Evolutionary conservation across 1,140 invertebrate species (phyloP), one percentile per base, ranked within the genome.

Genomic region (Propsilocerus akamusi): DNA sequence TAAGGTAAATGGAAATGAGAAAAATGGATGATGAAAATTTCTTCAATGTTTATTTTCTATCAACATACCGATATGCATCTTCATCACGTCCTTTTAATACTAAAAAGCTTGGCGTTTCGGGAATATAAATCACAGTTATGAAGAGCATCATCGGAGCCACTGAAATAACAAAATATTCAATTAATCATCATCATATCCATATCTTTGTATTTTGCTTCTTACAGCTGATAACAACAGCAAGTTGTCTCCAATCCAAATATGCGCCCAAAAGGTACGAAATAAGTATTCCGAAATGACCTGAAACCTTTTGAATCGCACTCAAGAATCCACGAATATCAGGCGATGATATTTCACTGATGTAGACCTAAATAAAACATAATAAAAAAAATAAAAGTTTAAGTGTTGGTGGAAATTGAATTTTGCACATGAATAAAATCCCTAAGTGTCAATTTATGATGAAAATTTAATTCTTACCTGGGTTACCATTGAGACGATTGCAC

Each of bases 281-380:
- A 4, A 93, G 68, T 5, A 91, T 81, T 24, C 91, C 91, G 25
- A 89, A 72, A 60, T 89, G 86, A 4, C 85, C 81, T 52, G 81
- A 78, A 47, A 92, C 77, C 66, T 94, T 93, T 47, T 88, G 71
- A 51, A 89, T 79, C 1, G 88, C 84, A 57, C 86, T 89, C 46
- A 94, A 71, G 55, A 85, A 82, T 12, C 90, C 91, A 46, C 91
- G 70, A 41, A 91, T 83, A 48, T 84, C 79, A 20, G 88, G 84
- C 24, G 86, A 80, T 17, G 89, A 83, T 58, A 92, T 91, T 72
- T 95, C 91, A 56, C 85, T 88, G 54, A 94, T 81, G 69, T 94
- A 95, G n/a, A 92, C 81, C 78, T 83, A 68, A 20, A 70, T 66
- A 49, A 55, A 11, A 50, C 49, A 56, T 48, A 55, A 52, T 49